Percentiles rank a stretch among this genome's conserved stretches.
phyloP scores from a whole-genome alignment of 1,140 invertebrate genomes.

The Papilio glaucus region DNA sequence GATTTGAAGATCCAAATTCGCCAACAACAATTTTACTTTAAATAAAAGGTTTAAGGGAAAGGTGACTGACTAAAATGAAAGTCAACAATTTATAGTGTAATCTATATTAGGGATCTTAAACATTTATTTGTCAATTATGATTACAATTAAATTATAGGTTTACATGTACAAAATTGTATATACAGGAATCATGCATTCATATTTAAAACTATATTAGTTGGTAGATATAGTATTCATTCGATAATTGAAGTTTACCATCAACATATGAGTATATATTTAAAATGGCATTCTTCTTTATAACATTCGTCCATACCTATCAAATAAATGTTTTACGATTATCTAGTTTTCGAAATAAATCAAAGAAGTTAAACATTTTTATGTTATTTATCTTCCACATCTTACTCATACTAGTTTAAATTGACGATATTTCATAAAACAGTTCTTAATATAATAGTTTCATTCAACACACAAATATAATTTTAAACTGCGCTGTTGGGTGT shows the following conservation, averaged over 20 bases:
- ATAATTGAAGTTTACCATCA: conserved; percentile 45
- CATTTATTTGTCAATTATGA: conserved; percentile 69
- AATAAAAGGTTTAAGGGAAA: not conserved
- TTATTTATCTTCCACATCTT: conserved; percentile 22
- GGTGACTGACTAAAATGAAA: conserved; percentile 19
- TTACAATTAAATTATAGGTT: conserved; percentile 73
- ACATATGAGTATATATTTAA: conserved; percentile 8
- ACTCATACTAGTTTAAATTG: conserved; percentile 38
- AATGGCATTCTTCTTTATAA: not conserved
- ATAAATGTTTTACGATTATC: not conserved
- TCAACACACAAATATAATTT: conserved; percentile 21
- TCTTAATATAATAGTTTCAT: conserved; percentile 32
- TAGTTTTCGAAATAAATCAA: not conserved
- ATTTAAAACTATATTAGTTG: conserved; percentile 51
- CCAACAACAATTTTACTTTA: no score
- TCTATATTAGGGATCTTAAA: conserved; percentile 74
- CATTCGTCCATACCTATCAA: not conserved
- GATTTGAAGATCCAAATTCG: no score
- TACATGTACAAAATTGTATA: conserved; percentile 76
- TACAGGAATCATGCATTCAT: conserved; percentile 68
- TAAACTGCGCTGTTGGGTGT: not conserved
- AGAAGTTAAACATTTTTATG: not conserved
- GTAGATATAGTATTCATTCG: conserved; percentile 44
- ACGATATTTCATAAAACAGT: conserved; percentile 37
- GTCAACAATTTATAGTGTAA: conserved; percentile 47